Evolutionary conservation across 2,797 vertebrate species (phyloP).

Genomic region (Siniperca obscura): DNA sequence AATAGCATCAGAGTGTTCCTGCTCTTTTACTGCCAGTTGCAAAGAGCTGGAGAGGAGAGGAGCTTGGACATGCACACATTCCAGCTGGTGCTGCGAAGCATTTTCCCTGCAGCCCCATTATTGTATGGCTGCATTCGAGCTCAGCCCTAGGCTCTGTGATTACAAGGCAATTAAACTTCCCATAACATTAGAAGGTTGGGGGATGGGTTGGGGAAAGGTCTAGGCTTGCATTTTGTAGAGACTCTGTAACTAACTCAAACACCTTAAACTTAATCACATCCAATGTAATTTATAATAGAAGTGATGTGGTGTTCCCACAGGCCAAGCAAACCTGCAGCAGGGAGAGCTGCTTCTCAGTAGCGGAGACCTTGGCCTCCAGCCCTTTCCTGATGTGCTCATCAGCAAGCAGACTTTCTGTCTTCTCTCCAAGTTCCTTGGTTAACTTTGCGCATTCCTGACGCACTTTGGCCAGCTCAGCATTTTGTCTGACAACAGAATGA

Average conservation of each 20-base stretch:
- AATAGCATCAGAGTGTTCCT: slow-evolving; percentile 24
- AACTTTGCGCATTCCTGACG: slow-evolving; percentile 92
- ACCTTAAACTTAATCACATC: neutral
- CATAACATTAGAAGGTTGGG: slow-evolving; percentile 60
- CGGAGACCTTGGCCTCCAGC: slow-evolving; percentile 87
- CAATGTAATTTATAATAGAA: slow-evolving; percentile 11
- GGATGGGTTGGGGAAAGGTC: slow-evolving; percentile 37
- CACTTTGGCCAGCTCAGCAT: slow-evolving; percentile 93
- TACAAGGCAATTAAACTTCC: slow-evolving; percentile 68
- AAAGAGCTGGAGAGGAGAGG: slow-evolving; percentile 23
- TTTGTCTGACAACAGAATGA: slow-evolving; percentile 87
- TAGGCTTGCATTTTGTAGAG: slow-evolving; percentile 27
- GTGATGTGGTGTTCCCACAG: slow-evolving; percentile 31
- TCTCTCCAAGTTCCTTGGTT: slow-evolving; percentile 92
- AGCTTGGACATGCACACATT: slow-evolving; percentile 70
- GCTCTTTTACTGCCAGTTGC: slow-evolving; percentile 15
- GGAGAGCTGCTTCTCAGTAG: slow-evolving; percentile 88
- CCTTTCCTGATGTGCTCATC: slow-evolving; percentile 90
- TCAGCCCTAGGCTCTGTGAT: slow-evolving; percentile 58
- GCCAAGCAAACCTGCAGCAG: slow-evolving; percentile 87
- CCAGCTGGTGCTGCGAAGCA: slow-evolving; percentile 54
- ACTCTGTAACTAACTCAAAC: slow-evolving; percentile 16
- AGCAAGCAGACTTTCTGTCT: slow-evolving; percentile 86
- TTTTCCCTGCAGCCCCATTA: slow-evolving; percentile 61
- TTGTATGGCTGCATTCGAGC: slow-evolving; percentile 64